These are phyloP conservation scores for Dynastes hyllus DNA, from an alignment of 2,888 invertebrate genomes.

Conservation along the genomic window DNA sequence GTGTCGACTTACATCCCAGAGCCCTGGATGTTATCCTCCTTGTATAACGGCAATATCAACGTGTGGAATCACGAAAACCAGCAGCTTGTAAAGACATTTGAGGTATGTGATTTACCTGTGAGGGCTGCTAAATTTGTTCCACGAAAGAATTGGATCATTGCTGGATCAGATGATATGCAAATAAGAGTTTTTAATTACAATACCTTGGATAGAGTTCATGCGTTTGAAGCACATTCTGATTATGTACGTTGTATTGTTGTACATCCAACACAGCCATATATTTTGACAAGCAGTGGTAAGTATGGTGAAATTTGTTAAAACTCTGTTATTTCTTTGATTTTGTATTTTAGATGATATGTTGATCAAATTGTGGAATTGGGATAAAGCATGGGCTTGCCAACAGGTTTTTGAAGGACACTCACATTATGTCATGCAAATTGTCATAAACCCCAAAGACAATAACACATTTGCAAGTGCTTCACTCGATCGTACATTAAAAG, in stretches of 20 bases:
- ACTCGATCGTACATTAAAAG: conserved; percentile 96
- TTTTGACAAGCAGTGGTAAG: conserved; percentile 96
- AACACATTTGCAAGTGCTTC: conserved; percentile 99
- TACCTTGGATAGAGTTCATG: conserved; percentile 95
- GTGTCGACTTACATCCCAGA: conserved; percentile 98
- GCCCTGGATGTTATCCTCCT: conserved; percentile 98
- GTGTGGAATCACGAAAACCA: conserved; percentile 99
- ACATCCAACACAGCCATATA: conserved; percentile 97
- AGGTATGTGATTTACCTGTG: conserved; percentile 97
- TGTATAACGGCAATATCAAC: conserved; percentile 99
- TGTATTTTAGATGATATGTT: conserved; percentile 90
- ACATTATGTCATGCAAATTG: conserved; percentile 99
- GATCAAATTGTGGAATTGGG: conserved; percentile 99
- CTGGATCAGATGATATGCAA: conserved; percentile 97
- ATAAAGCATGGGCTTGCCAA: conserved; percentile 97
- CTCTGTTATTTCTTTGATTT: conserved; percentile 12
- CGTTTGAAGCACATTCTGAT: conserved; percentile 99
- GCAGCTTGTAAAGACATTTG: conserved; percentile 89
- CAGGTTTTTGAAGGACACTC: conserved; percentile 99
- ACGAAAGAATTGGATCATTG: conserved; percentile 98
- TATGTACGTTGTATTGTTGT: conserved; percentile 97
- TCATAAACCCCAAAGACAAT: conserved; percentile 99
- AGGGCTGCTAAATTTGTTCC: conserved; percentile 96
- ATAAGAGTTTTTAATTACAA: conserved; percentile 99
- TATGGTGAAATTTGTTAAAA: conserved; percentile 56